These are phyloP conservation scores for Clupea harengus DNA, from an alignment of 2,113 vertebrate species.

Conservation along the genomic window DNA sequence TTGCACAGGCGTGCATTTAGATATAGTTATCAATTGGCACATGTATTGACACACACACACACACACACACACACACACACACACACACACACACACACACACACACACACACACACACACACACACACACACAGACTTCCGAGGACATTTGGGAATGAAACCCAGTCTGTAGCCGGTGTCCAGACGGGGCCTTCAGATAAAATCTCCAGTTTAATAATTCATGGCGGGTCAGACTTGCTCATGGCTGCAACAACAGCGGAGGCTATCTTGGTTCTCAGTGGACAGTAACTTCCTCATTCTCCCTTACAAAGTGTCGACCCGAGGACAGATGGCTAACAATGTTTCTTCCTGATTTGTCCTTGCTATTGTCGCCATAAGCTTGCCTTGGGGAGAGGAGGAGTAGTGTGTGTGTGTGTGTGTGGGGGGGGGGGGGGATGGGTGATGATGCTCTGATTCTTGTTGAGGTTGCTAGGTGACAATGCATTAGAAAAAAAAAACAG, in stretches of 20 bases:
- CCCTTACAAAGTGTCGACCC: background rate
- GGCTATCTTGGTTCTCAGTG: background rate
- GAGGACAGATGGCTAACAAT: background rate
- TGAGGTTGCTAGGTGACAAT: background rate
- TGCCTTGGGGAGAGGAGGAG: background rate
- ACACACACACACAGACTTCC: background rate
- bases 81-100: background rate
- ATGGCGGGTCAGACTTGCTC: slow-evolving; percentile 10
- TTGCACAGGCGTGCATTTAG: background rate
- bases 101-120: background rate
- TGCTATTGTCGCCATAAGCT: background rate
- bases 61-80: background rate
- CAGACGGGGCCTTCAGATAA: slow-evolving; percentile 3
- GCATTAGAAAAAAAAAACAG: background rate
- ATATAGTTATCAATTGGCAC: background rate
- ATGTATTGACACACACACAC: background rate
- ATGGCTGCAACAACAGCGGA: background rate
- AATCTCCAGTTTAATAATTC: slow-evolving; percentile 4
- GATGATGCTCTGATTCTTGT: background rate
- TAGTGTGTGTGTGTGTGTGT: background rate
- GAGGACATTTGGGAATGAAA: background rate
- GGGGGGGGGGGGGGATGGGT: too few relatives aligned
- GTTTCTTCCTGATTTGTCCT: background rate
- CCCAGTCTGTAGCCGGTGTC: background rate
- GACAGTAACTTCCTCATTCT: background rate